Evolutionary conservation across 23 tunicate species (phyloP), one percentile per base, ranked within the genome.

Genomic region (Trididemnum miniatum): DNA sequence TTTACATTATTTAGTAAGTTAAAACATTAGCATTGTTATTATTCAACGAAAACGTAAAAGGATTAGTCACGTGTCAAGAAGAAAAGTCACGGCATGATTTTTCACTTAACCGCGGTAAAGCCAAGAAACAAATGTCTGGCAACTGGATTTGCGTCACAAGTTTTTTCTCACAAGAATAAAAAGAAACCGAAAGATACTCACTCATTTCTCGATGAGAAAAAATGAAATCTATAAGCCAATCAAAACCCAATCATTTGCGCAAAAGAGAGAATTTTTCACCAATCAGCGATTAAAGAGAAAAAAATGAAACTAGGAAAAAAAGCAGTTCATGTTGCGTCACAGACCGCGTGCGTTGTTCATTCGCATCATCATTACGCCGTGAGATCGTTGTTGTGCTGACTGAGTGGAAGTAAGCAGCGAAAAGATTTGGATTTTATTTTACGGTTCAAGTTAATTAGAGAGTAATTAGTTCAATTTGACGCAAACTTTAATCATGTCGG

Each of bases 401-500:
- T 44, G 54, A 44, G 15, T 44, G 54, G 15, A 44, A 44, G 54
- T 9, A 44, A n/a, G n/a, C n/a, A n/a, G n/a, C n/a, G n/a, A n/a
- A n/a, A n/a, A n/a, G n/a, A n/a, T n/a, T n/a, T n/a, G n/a, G n/a
- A n/a, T n/a, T n/a, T n/a, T n/a, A n/a, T n/a, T n/a, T n/a, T n/a
- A n/a, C n/a, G n/a, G n/a, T n/a, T n/a, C 54, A 7, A 9, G 54
- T 44, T 44, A 44, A 44, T 7, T 44, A 7, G 15, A 44, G 54
- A 44, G 54, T 44, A 44, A 44, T 44, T 44, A 7, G 15, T 7
- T 9, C 54, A 9, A 44, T 7, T 7, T 44, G 15, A 44, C 54
- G 9, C 54, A 44, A 62, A 5, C n/a, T n/a, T n/a, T n/a, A 62
- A 73, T 35, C 24, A 89, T 89, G 95, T 71, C 95, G 22, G 80